Base-by-base conservation (phyloP, 2,113 vertebrate species). In the Megaceryle maxima region DNA sequence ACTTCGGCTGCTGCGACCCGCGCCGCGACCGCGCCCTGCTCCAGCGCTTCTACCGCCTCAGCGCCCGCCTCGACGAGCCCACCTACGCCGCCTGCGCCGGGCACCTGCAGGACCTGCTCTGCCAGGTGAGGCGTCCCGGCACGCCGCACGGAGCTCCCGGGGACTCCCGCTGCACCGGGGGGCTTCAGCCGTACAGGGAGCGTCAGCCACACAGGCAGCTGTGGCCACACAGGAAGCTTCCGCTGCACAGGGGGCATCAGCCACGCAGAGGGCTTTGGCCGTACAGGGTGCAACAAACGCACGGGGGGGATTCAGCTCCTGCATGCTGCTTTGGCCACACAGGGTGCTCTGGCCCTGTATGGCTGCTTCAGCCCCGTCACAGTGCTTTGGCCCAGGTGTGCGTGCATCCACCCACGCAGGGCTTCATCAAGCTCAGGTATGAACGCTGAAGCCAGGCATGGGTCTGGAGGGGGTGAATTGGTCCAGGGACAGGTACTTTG, bases 1-100 rank as follows among this genome's bases (percentile, higher is more conserved):
- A 98, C 64, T 99, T 99, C 70, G 99, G 99, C 97, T 99, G 99
- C 98, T 99, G 99, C 87, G 98, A 99, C 21, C 88, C 66, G 2
- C 68, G 86, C 73, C 98, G 96, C 16, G 99, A 99, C 97, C 97
- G 97, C 73, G 97, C 98, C 76, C 97, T 99, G 80, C 98, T 98
- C 93, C 80, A 92, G 17, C 98, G 97, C 66, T 99, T 98, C 96
- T 98, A 99, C 96, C 68, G 86, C 59, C 96, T 99, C 73, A 97
- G 98, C 97, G 98, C 97, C 31, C 46, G 92, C 55, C 96, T 99
- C 43, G 98, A 98, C 90, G 96, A 97, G 73, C 69, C 88, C 25
- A 37, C 89, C 50, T 99, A 98, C 84, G 89, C 97, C 18, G 96
- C 70, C 57, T 99, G 99, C 85, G 98, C 98, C 22, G 98, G 97